Evolutionary conservation across 2,888 invertebrate genomes (phyloP).

Genomic region (Ormia ochracea): DNA sequence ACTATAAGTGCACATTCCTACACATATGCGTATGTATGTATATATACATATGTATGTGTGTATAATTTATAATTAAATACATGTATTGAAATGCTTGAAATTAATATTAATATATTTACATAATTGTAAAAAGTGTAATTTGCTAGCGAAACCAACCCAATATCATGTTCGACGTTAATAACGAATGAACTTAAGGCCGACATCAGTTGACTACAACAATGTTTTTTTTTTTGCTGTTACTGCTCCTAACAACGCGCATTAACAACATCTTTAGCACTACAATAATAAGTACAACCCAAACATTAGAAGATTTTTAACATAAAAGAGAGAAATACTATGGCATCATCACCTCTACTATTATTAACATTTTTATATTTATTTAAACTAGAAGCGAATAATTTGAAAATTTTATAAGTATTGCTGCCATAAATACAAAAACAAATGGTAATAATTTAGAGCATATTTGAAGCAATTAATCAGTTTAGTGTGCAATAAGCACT

Average conservation of each 20-base stretch:
- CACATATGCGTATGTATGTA: not conserved
- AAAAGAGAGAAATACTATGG: too few relatives aligned
- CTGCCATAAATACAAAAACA: too few relatives aligned
- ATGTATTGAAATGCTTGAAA: constrained; percentile 1
- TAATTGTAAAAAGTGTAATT: constrained; percentile 7
- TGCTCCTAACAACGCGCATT: constrained; percentile 21
- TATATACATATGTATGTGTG: too few relatives aligned
- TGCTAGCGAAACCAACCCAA: constrained; percentile 48
- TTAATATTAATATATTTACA: constrained; percentile 22
- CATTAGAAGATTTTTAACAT: too few relatives aligned
- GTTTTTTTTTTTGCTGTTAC: constrained; percentile 1
- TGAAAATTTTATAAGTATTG: too few relatives aligned
- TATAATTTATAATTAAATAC: too few relatives aligned
- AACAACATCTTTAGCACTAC: constrained; percentile 6
- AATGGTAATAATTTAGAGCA: too few relatives aligned
- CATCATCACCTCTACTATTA: too few relatives aligned
- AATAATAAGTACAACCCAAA: constrained; percentile 5
- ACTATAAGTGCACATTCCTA: not conserved
- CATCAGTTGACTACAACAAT: constrained; percentile 24
- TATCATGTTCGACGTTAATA: constrained; percentile 31
- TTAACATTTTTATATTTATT: too few relatives aligned
- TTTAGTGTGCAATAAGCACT: too few relatives aligned
- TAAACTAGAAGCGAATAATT: too few relatives aligned
- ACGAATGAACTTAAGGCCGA: constrained; percentile 48
- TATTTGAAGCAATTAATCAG: too few relatives aligned